Evolutionary conservation across 2,888 invertebrate species (phyloP), one percentile per base, ranked within the genome.

Genomic region (Halocaridina rubra): DNA sequence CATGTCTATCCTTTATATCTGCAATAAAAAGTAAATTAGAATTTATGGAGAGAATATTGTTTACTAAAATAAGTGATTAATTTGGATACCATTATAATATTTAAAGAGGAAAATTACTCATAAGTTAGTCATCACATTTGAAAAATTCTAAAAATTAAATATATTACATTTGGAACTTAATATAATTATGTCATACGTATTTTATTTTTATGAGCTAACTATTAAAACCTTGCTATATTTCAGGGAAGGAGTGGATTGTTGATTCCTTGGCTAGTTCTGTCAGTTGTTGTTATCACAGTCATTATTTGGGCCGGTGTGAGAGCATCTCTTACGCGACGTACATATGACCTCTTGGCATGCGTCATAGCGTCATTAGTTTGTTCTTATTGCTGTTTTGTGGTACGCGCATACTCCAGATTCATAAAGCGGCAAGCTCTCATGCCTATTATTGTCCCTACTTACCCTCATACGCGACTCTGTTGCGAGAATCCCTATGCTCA

Each of bases 191-290:
- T n/a, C n/a, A n/a, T n/a, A n/a, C n/a, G n/a, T n/a, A n/a, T n/a
- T n/a, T n/a, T n/a, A n/a, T n/a, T n/a, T n/a, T n/a, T n/a, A n/a
- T n/a, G n/a, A n/a, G n/a, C n/a, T n/a, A n/a, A n/a, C n/a, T n/a
- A n/a, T n/a, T n/a, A n/a, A n/a, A n/a, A n/a, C n/a, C n/a, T n/a
- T n/a, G n/a, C 3, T 53, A 16, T 53, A 3, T 53, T 53, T 7
- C 81, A 85, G 86, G 82, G 78, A 59, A 78, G 86, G 10, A 59
- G 81, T 19, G 82, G 81, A 16, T 76, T 86, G 81, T 71, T 86
- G 78, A 81, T 86, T 29, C 86, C 86, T 13, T 86, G 86, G 86
- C 19, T 86, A 75, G 86, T 86, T 30, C 71, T 86, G 71, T 64
- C 81, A 5, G 81, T 64, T 27, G 75, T 86, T 39, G 81, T 86